These are phyloP conservation scores for Sebastes matsubarae DNA, from an alignment of 2,797 vertebrate species.

Conservation along the genomic window DNA sequence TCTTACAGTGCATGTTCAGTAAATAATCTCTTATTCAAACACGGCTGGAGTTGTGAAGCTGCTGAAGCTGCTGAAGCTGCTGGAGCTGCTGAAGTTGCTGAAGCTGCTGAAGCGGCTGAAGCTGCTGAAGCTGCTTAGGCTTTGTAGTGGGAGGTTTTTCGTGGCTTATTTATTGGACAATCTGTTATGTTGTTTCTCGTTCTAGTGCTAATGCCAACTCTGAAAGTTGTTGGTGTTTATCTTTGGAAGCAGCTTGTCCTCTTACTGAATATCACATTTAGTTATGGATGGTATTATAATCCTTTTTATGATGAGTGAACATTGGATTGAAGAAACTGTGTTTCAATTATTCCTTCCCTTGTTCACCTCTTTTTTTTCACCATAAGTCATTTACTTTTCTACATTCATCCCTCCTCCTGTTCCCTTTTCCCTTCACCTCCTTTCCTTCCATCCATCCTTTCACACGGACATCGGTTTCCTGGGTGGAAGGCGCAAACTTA, in stretches of 20 bases:
- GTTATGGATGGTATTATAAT: neutral
- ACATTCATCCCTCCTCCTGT: neutral
- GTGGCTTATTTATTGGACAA: neutral
- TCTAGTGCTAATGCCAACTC: neutral
- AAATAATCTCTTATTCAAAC: neutral
- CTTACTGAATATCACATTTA: neutral
- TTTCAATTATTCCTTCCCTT: neutral
- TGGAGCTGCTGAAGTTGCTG: too few species aligned
- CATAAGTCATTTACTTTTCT: neutral
- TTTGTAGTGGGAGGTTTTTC: neutral
- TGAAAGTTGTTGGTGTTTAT: neutral
- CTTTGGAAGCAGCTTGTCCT: neutral
- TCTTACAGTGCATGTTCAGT: neutral
- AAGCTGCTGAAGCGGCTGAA: rapidly evolving
- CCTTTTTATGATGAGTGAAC: neutral
- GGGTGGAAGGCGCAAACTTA: neutral
- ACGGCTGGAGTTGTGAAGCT: too few species aligned
- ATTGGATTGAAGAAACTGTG: neutral
- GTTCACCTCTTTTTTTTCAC: neutral
- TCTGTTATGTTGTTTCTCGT: neutral
- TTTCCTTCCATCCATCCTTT: neutral
- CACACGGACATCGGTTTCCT: neutral
- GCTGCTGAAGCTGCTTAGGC: neutral
- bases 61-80: too few species aligned
- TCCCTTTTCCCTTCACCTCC: neutral